These are phyloP conservation scores for Pseudochromis fuscus DNA, from an alignment of 2,797 vertebrate genomes.

Conservation along the genomic window DNA sequence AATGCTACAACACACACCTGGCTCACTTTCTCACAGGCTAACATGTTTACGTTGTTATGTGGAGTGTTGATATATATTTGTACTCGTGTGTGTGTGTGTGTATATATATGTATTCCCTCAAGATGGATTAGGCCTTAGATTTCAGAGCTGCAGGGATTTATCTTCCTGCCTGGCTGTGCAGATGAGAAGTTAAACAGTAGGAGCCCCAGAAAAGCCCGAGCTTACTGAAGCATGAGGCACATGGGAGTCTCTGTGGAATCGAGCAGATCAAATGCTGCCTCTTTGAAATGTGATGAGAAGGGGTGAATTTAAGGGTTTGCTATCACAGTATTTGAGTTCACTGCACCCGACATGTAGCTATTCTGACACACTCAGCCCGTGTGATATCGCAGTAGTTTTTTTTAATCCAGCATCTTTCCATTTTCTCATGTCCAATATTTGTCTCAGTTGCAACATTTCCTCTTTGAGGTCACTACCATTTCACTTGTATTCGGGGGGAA, in stretches of 20 bases:
- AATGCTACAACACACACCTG: conserved; percentile 58
- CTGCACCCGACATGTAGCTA: not conserved
- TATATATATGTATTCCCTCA: not conserved
- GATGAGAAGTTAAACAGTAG: conserved; percentile 67
- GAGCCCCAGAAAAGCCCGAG: conserved; percentile 40
- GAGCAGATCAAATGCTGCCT: conserved; percentile 62
- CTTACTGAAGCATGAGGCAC: conserved; percentile 50
- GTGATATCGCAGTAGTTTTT: conserved; percentile 1
- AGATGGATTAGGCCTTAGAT: conserved; percentile 37
- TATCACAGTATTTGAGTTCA: conserved; percentile 21
- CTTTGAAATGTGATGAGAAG: conserved; percentile 68
- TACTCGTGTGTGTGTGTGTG: not conserved
- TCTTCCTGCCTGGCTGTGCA: conserved; percentile 37
- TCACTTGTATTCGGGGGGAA: no score
- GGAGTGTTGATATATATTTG: not conserved
- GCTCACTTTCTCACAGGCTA: conserved; percentile 25
- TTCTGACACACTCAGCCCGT: conserved; percentile 9
- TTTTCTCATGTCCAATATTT: conserved; percentile 16
- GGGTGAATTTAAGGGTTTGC: conserved; percentile 46
- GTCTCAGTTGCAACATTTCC: not conserved
- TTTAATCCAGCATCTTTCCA: conserved; percentile 4
- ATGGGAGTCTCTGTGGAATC: conserved; percentile 50
- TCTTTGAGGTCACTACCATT: no score
- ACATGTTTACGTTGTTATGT: conserved; percentile 14
- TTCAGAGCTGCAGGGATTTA: conserved; percentile 46